Base-by-base conservation (phyloP, 2,113 vertebrate genomes). In the Tragelaphus strepsiceros region DNA sequence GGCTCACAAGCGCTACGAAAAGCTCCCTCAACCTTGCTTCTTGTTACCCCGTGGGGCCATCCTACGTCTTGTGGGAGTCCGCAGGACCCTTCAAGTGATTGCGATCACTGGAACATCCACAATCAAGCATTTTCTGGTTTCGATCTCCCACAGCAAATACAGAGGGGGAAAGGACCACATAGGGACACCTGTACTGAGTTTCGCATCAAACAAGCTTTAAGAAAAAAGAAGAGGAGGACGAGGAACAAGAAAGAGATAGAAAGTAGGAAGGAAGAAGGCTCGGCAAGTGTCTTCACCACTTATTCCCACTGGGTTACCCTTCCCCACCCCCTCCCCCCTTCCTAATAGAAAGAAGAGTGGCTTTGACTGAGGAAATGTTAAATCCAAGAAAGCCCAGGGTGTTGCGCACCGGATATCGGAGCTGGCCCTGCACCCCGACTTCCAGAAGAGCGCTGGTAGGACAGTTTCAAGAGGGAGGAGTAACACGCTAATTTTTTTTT, bases 401-500 rank as follows among this genome's bases (percentile, higher is more conserved):
- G 32, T 7, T 24, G 53, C 17, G 32, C 51, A 15, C 32, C 11
- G 7, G 81, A 24, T 56, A 24, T 14, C 21, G 81, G 53, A 35
- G 21, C 21, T 56, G 81, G 32, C 22, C 32, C 32, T 35, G 51
- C 7, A 1, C 32, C 53, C 21, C 7, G 81, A 83, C 32, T 53
- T 54, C 32, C 80, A 3, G 53, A 35, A 83, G 51, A 24, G 81
- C 21, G 32, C 81, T 24, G 51, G 32, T 54, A n/a, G 19, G 51
- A 14, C 80, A 13, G 5, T 83, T 54, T 6, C 53, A 83, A 35
- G n/a, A 56, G 7, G 19, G 17, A 13, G 32, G 19, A 56, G 32
- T 5, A 35, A 24, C 21, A n/a, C 13, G 32, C 4, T 15, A 32
- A 1, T 1, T 7, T 22, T 32, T 1, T n/a, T 1, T 30, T 28